phyloP scores from a whole-genome alignment of 2,113 vertebrate genomes.

The Chitala chitala region DNA sequence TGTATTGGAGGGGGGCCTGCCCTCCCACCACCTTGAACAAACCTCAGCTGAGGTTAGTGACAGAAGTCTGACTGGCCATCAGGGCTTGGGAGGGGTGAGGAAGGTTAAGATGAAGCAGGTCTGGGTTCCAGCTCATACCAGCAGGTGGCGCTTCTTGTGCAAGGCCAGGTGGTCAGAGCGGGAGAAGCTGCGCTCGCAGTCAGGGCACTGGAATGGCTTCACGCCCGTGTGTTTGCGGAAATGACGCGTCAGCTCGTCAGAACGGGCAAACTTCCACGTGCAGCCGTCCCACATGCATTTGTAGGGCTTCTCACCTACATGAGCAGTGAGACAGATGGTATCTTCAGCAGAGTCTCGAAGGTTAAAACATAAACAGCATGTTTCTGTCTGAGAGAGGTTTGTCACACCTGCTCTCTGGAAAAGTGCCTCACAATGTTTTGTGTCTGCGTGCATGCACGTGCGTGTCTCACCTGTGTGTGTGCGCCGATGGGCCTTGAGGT shows the following conservation, averaged over 20 bases:
- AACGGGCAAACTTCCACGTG: conserved; percentile 98
- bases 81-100: not conserved
- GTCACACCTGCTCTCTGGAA: not conserved
- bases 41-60: not conserved
- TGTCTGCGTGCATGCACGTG: too few relatives aligned
- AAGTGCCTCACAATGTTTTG: too few relatives aligned
- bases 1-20: not conserved
- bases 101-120: not conserved
- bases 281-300: conserved; percentile 97
- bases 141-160: conserved; percentile 92
- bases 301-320: conserved; percentile 92
- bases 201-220: conserved; percentile 96
- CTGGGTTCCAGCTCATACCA: conserved; percentile 49
- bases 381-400: not conserved
- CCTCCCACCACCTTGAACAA: not conserved
- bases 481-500: conserved; percentile 93
- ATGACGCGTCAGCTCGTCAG: conserved; percentile 95
- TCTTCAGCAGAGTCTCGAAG: not conserved
- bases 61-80: not conserved
- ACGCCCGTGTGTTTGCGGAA: conserved; percentile 97
- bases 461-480: conserved; percentile 86
- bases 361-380: not conserved
- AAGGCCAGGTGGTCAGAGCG: conserved; percentile 94
- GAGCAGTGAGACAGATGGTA: conserved; percentile 17
- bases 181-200: conserved; percentile 97